These are phyloP conservation scores for Brachionus angularis DNA, from an alignment of 1,140 invertebrate genomes.

Conservation along the genomic window DNA sequence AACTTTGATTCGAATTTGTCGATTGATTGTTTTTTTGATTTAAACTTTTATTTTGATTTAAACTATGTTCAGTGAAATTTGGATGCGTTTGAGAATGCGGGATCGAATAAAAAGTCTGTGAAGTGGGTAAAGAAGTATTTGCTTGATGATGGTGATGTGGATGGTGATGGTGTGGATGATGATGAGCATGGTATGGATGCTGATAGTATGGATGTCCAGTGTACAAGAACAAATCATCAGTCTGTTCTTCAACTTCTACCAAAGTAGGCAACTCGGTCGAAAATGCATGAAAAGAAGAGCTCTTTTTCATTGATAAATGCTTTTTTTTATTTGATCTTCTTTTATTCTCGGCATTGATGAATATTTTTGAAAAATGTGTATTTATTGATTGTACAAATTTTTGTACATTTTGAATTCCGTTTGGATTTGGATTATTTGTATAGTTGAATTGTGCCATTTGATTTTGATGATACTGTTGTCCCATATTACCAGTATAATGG, in stretches of 20 bases:
- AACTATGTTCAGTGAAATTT: conserved; percentile 27
- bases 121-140: neutral
- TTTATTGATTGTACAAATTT: conserved; percentile 43
- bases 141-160: neutral
- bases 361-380: conserved; percentile 28
- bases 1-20: too few species aligned
- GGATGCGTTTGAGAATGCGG: conserved; percentile 33
- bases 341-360: conserved; percentile 19
- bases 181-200: conserved; percentile 3
- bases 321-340: conserved; percentile 25
- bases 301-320: conserved; percentile 37
- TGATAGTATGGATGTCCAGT: neutral
- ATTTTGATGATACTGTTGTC: conserved; percentile 5
- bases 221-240: conserved; percentile 37
- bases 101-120: conserved; percentile 1
- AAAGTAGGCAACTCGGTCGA: conserved; percentile 26
- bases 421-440: conserved; percentile 5
- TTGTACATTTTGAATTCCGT: conserved; percentile 44
- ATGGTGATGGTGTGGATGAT: neutral
- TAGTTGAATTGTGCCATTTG: too few species aligned
- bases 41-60: too few species aligned
- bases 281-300: conserved; percentile 41
- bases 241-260: conserved; percentile 43
- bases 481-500: conserved; percentile 1
- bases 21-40: too few species aligned